Percentiles rank a stretch among this genome's conserved stretches.
These are phyloP conservation scores for Ethmia dodecea DNA, from an alignment of 2,888 invertebrate species.

Conservation along the genomic window DNA sequence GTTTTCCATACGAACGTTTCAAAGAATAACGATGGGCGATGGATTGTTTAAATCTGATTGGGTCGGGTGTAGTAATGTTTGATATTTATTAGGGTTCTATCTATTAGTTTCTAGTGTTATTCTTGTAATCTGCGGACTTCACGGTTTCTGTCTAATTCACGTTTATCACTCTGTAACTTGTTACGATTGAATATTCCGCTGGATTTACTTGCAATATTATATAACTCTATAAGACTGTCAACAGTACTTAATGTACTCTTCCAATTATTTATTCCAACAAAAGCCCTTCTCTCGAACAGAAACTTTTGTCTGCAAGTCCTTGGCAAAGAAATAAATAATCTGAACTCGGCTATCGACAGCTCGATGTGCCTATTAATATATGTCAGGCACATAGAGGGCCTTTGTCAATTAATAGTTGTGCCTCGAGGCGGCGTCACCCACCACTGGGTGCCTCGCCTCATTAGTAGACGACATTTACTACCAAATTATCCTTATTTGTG, in stretches of 20 bases:
- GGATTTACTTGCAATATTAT: neutral
- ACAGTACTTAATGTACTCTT: neutral
- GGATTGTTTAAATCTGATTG: constrained; percentile 25
- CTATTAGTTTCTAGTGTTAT: neutral
- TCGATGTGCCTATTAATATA: constrained; percentile 41
- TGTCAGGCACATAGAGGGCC: constrained; percentile 38
- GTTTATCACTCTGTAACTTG: neutral
- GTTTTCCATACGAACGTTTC: constrained; percentile 45
- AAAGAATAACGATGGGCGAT: constrained; percentile 34
- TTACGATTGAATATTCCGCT: neutral
- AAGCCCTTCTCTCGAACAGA: neutral
- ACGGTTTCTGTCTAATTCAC: too few species aligned
- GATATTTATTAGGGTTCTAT: constrained; percentile 11
- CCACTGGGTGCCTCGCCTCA: constrained; percentile 30
- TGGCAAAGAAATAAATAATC: constrained; percentile 14
- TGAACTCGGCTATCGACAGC: constrained; percentile 12
- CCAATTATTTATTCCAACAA: too few species aligned
- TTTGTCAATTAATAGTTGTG: constrained; percentile 50
- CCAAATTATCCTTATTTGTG: constrained; percentile 12
- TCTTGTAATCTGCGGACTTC: neutral
- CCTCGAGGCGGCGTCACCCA: constrained; percentile 29
- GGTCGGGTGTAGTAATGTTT: constrained; percentile 8
- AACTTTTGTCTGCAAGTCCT: constrained; percentile 1
- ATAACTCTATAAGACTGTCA: too few species aligned
- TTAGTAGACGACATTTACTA: constrained; percentile 27